Percentiles rank a stretch among this genome's conserved stretches.
These are phyloP conservation scores for Nymphicus hollandicus DNA, from an alignment of 2,113 vertebrate species.

Conservation along the genomic window DNA sequence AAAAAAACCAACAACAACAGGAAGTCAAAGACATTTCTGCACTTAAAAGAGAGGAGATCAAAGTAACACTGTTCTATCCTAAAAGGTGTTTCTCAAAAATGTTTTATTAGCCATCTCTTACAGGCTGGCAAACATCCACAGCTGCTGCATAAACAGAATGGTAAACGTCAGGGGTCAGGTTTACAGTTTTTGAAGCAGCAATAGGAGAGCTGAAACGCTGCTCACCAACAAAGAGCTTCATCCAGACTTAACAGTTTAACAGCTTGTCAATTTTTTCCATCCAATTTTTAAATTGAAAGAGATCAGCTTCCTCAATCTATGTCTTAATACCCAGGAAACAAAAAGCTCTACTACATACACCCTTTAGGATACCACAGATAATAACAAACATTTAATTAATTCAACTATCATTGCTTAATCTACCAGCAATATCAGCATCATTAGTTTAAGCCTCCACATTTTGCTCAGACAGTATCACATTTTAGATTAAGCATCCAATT, in stretches of 20 bases:
- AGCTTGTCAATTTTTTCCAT: neutral
- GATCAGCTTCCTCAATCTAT: neutral
- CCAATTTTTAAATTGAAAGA: neutral
- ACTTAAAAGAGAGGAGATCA: neutral
- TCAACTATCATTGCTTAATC: constrained; percentile 7
- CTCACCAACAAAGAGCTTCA: neutral
- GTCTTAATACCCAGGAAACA: neutral
- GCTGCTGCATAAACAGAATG: neutral
- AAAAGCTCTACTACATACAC: neutral
- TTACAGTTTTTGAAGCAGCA: neutral
- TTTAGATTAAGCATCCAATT: constrained; percentile 39
- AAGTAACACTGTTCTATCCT: neutral
- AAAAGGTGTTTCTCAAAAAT: neutral
- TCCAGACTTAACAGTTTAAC: neutral
- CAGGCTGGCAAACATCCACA: neutral
- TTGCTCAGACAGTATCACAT: constrained; percentile 20
- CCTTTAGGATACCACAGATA: neutral
- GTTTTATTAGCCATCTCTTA: neutral
- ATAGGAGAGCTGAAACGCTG: neutral
- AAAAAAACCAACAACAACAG: neutral
- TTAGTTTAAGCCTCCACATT: constrained; percentile 13
- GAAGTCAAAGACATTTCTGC: neutral
- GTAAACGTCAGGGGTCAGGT: neutral
- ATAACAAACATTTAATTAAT: constrained; percentile 37
- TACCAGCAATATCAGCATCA: constrained; percentile 40